These are phyloP conservation scores for Gnathochromis pfefferi DNA, from an alignment of 2,113 vertebrate genomes.

Conservation along the genomic window DNA sequence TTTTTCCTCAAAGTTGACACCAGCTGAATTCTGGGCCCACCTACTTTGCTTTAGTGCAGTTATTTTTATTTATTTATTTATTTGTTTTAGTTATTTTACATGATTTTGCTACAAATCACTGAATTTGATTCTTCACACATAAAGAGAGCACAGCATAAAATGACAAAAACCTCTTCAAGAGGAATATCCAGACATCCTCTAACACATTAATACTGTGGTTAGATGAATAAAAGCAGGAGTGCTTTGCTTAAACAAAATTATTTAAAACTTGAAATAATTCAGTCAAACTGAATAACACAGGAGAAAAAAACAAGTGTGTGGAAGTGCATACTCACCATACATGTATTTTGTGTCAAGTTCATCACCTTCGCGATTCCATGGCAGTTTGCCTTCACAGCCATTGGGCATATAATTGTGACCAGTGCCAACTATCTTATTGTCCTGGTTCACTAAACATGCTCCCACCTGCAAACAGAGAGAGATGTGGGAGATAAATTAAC, in stretches of 20 bases:
- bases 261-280: not conserved
- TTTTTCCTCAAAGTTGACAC: no score
- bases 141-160: no score
- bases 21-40: no score
- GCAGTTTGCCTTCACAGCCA: rapidly evolving
- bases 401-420: not conserved
- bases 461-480: not conserved
- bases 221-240: not conserved
- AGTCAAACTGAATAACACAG: not conserved
- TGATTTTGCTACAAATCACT: no score
- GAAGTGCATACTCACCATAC: not conserved
- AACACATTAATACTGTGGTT: not conserved
- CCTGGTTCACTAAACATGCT: not conserved
- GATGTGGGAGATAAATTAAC: rapidly evolving
- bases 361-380: rapidly evolving
- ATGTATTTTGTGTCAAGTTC: rapidly evolving
- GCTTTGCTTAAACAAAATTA: not conserved
- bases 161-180: no score
- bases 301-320: not conserved
- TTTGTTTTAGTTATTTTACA: rapidly evolving
- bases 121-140: no score
- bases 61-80: rapidly evolving
- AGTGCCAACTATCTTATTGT: not conserved
- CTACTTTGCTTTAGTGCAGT: no score
- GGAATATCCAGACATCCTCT: rapidly evolving